phyloP scores from a whole-genome alignment of 1,140 invertebrate genomes.

The Polyergus mexicanus region DNA sequence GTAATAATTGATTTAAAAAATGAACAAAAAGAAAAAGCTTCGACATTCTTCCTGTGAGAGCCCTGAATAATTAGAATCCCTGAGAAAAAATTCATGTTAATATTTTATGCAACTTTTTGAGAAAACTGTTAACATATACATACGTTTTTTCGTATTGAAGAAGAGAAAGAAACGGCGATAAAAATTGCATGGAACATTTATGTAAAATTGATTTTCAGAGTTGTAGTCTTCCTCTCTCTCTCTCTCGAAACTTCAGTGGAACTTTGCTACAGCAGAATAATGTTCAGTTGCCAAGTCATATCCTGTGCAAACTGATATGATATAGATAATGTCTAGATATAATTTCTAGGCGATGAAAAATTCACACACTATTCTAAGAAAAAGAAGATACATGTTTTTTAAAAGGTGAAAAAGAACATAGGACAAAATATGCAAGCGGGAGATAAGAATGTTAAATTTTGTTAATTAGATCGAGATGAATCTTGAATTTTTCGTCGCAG shows the following conservation, averaged over 20 bases:
- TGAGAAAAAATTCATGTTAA: neutral
- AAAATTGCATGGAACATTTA: slow-evolving; percentile 20
- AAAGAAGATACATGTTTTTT: neutral
- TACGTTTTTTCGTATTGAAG: neutral
- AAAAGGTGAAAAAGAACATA: neutral
- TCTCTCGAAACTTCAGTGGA: no score
- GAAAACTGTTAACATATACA: neutral
- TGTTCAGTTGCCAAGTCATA: neutral
- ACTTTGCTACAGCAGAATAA: neutral
- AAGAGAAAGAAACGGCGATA: neutral
- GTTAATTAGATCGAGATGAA: neutral
- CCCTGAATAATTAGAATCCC: neutral
- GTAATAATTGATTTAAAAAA: neutral
- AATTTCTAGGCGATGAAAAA: neutral
- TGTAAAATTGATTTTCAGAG: neutral
- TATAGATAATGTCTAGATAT: neutral
- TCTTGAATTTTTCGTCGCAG: slow-evolving; percentile 14
- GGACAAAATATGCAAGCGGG: slow-evolving; percentile 3
- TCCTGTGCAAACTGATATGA: neutral
- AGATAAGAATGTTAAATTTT: slow-evolving; percentile 31
- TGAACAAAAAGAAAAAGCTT: neutral
- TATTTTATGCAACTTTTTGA: neutral
- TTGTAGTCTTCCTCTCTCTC: no score
- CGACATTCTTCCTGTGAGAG: neutral
- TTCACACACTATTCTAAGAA: neutral